Conservation (phyloP, 2,888 invertebrate species). For the Arrhopalites spinosus region DNA sequence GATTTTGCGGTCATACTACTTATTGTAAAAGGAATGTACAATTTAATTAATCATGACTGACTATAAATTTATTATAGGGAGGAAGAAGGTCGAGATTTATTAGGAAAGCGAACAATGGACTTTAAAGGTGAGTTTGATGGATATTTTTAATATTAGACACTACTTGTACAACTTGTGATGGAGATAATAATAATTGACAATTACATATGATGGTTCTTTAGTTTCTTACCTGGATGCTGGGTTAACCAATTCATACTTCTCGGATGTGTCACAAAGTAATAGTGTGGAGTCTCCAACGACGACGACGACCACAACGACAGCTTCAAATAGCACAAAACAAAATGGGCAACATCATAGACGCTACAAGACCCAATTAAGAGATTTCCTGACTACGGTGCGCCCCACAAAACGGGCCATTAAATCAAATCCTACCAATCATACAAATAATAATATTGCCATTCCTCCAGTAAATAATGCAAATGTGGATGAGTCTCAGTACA, state of each 20-base stretch:
- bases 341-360: constrained; percentile 68
- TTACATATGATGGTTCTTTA: too few species aligned
- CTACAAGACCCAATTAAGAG: constrained; percentile 90
- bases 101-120: constrained; percentile 98
- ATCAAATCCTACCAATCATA: constrained; percentile 27
- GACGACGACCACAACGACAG: constrained; percentile 51
- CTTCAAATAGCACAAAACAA: constrained; percentile 60
- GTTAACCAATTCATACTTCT: constrained; percentile 84
- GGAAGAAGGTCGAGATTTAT: constrained; percentile 95
- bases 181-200: too few species aligned
- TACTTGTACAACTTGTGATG: too few species aligned
- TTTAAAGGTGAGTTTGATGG: constrained; percentile 81
- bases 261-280: constrained; percentile 38
- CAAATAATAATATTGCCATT: constrained; percentile 24
- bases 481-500: constrained; percentile 34
- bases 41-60: too few species aligned
- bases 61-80: constrained; percentile 69
- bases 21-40: constrained; percentile 10
- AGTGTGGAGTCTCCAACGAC: constrained; percentile 62
- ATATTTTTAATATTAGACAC: too few species aligned
- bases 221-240: constrained; percentile 95
- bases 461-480: constrained; percentile 8
- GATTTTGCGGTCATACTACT: too few species aligned
- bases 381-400: constrained; percentile 89
- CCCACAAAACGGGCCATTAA: constrained; percentile 70